Conservation (phyloP, 2,888 invertebrate species). For the Rotaria macrura region DNA sequence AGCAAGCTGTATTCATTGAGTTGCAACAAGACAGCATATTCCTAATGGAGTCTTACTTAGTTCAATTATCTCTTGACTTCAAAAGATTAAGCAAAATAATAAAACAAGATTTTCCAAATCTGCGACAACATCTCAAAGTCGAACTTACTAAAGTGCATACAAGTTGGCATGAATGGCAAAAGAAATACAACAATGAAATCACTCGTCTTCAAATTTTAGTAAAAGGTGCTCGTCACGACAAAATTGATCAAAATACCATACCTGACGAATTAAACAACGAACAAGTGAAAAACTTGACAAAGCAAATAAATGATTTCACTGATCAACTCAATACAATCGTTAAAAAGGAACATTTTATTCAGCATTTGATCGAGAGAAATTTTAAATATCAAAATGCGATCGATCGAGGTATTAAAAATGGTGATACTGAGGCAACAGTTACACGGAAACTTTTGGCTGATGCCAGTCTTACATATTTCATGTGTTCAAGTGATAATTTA, state of each 20-base stretch:
- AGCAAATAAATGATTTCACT: background rate
- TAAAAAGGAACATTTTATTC: background rate
- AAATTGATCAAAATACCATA: background rate
- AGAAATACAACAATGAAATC: background rate
- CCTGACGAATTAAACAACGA: background rate
- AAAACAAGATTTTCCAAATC: background rate
- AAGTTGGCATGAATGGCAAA: background rate
- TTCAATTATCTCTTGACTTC: background rate
- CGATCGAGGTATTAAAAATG: background rate
- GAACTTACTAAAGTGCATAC: background rate
- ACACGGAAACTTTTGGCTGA: background rate
- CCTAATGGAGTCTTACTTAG: background rate
- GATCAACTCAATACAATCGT: background rate
- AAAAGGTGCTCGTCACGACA: background rate
- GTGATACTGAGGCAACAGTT: background rate
- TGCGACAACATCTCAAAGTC: background rate
- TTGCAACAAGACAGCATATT: too few species aligned
- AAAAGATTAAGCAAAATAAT: background rate
- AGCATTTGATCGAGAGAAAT: background rate
- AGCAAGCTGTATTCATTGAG: background rate
- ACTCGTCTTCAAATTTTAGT: background rate
- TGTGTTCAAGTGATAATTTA: background rate
- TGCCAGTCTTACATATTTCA: too few species aligned
- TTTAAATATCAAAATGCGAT: background rate
- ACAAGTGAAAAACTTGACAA: background rate